Evolutionary conservation across 2,888 invertebrate genomes (phyloP), one percentile per base, ranked within the genome.

Genomic region (Tridacna gigas): DNA sequence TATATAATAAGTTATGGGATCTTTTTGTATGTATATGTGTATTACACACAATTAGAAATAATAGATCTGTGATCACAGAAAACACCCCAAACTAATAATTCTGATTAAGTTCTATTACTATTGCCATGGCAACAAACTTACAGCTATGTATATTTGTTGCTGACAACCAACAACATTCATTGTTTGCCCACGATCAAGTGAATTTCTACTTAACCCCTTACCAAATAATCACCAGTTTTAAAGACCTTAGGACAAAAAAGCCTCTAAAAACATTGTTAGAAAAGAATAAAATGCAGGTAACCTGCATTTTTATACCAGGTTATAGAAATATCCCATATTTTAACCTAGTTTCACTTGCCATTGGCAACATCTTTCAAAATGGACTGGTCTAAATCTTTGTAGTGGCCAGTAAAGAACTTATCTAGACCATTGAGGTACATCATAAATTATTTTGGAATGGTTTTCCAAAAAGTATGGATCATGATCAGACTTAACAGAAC

Each of bases 81-180:
- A 47, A 22, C 37, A 37, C 48, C 47, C 11, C n/a, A 51, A 48
- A 71, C 71, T 71, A 71, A 71, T 71, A 48, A 45, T 71, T 71
- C 71, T 71, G 71, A 71, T 71, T 69, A 69, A 69, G 28, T 28
- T 28, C n/a, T 69, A 69, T 45, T 51, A 51, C 48, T 51, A 71
- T 71, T 71, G 26, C 71, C 71, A 71, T 71, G 25, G 71, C 71
- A 71, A 71, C 71, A 71, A 71, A 71, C 71, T 51, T 37, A 71
- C 71, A 71, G 48, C 71, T 71, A 71, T 71, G 71, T 26, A 18
- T 26, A 12, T 51, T 51, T 71, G 25, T 71, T 71, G 71, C 48
- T 51, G 71, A 22, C 25, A 71, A 51, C 71, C 22, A 67, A 71
- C 28, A 22, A 71, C 12, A 15, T 22, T 71, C 67, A 47, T 47